phyloP scores from a whole-genome alignment of 2,888 invertebrate genomes.

The Epirrhoe alternata region DNA sequence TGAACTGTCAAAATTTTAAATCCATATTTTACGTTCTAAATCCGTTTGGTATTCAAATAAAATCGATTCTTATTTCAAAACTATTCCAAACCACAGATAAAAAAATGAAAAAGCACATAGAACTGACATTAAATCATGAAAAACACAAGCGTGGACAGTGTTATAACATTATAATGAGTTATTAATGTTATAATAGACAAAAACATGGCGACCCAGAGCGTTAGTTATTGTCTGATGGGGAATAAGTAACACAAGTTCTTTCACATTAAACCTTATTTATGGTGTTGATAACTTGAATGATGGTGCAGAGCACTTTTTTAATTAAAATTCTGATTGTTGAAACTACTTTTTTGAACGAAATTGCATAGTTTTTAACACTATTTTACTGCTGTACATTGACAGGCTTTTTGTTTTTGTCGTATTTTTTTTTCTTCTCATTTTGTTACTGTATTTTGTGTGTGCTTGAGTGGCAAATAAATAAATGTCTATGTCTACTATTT shows the following conservation, averaged over 20 bases:
- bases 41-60: conserved; percentile 9
- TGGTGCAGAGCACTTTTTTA: conserved; percentile 14
- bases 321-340: conserved; percentile 7
- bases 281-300: conserved; percentile 36
- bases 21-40: neutral
- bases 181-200: conserved; percentile 50
- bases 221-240: conserved; percentile 52
- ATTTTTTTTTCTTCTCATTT: neutral
- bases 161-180: conserved; percentile 54
- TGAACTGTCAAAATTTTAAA: neutral
- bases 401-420: neutral
- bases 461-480: too few species aligned
- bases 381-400: neutral
- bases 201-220: conserved; percentile 54
- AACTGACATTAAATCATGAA: conserved; percentile 49
- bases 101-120: conserved; percentile 23
- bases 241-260: conserved; percentile 49
- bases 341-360: conserved; percentile 4
- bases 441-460: too few species aligned
- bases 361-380: neutral
- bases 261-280: conserved; percentile 42
- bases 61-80: conserved; percentile 23
- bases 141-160: conserved; percentile 53
- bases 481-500: too few species aligned
- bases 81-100: conserved; percentile 10